Conservation (phyloP, 2,113 vertebrate species). For the Eonycteris spelaea region DNA sequence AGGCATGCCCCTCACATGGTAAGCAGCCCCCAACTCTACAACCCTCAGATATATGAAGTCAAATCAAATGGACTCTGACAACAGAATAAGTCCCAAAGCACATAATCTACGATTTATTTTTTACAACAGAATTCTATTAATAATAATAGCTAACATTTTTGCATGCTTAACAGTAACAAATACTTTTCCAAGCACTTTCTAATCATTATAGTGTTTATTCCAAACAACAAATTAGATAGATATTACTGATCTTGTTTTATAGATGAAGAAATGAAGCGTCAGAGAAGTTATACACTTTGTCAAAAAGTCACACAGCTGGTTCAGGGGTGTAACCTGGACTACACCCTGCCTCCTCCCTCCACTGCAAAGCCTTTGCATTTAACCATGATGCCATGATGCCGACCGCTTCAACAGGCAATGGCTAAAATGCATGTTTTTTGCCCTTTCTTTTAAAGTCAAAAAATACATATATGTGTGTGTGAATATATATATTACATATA, state of each 20-base stretch:
- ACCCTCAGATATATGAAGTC: not conserved
- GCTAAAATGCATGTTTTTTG: not conserved
- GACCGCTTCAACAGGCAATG: not conserved
- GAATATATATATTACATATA: no score
- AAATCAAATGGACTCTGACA: not conserved
- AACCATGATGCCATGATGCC: not conserved
- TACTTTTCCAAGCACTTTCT: constrained; percentile 10
- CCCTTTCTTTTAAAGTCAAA: not conserved
- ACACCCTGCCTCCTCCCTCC: not conserved
- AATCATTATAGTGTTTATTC: not conserved
- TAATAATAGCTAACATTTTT: not conserved
- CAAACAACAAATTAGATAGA: not conserved
- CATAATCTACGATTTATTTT: constrained; percentile 18
- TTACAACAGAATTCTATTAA: constrained; percentile 6
- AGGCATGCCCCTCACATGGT: not conserved
- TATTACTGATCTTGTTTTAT: not conserved
- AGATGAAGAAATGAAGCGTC: constrained; percentile 2
- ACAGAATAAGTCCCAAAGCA: not conserved
- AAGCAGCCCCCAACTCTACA: not conserved
- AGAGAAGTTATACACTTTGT: not conserved
- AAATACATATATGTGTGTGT: no score
- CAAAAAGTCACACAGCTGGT: not conserved
- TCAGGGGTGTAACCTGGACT: not conserved
- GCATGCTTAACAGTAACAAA: not conserved
- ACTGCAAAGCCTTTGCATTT: not conserved